phyloP scores from a whole-genome alignment of 2,888 invertebrate genomes.

The Pogonocherus hispidulus region DNA sequence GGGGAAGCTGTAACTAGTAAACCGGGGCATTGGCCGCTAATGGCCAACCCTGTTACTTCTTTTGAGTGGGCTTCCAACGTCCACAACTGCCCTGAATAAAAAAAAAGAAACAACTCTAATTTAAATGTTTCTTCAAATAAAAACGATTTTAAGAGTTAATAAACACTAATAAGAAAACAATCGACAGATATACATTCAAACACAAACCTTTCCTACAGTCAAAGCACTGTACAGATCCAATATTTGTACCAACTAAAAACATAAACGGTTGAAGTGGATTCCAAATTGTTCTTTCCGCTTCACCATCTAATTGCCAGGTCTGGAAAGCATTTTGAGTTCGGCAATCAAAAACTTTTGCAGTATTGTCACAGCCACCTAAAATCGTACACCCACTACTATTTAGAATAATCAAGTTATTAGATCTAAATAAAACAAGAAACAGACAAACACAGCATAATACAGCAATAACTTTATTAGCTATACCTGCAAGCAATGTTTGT shows the following conservation, averaged over 20 bases:
- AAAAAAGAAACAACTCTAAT: too few relatives aligned
- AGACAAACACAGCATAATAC: background rate
- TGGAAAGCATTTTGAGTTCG: constrained; percentile 74
- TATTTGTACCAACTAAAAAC: constrained; percentile 79
- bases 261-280: constrained; percentile 83
- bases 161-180: too few relatives aligned
- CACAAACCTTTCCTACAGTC: constrained; percentile 77
- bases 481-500: constrained; percentile 80
- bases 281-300: constrained; percentile 92
- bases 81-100: constrained; percentile 61
- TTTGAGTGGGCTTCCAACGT: constrained; percentile 78
- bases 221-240: constrained; percentile 79
- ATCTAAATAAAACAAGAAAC: too few relatives aligned
- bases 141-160: background rate
- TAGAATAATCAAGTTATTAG: too few relatives aligned
- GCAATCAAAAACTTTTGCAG: constrained; percentile 86
- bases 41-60: constrained; percentile 86
- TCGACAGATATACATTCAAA: constrained; percentile 1
- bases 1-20: constrained; percentile 84
- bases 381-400: background rate
- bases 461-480: background rate
- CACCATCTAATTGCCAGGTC: constrained; percentile 82
- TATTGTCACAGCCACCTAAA: constrained; percentile 85
- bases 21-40: constrained; percentile 81
- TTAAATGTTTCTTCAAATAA: background rate